Evolutionary conservation across 2,888 invertebrate genomes (phyloP).

Genomic region (Nemurella pictetii): DNA sequence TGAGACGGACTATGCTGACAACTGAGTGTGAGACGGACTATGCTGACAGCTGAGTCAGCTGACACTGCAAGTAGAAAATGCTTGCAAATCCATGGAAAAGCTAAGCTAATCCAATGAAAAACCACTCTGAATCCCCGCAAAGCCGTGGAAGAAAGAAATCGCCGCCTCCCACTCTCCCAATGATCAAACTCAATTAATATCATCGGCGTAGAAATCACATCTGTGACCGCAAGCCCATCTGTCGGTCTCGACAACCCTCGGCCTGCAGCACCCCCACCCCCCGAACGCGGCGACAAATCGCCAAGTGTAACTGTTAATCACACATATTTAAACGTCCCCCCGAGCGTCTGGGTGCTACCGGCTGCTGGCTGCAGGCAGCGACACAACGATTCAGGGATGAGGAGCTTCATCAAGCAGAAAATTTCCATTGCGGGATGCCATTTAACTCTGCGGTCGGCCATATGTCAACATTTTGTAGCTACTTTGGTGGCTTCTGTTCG

Average conservation of each 20-base stretch:
- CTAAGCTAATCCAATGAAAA: too few species aligned
- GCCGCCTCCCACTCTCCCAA: not conserved
- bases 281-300: not conserved
- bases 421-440: not conserved
- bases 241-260: not conserved
- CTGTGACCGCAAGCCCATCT: not conserved
- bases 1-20: too few species aligned
- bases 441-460: not conserved
- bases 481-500: too few species aligned
- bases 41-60: too few species aligned
- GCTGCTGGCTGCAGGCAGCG: not conserved
- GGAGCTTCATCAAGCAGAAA: not conserved
- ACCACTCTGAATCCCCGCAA: too few species aligned
- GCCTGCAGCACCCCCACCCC: not conserved
- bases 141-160: not conserved
- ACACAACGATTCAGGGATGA: not conserved
- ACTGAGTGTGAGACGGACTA: too few species aligned
- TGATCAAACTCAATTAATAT: not conserved
- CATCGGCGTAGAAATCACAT: not conserved
- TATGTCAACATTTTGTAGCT: not conserved
- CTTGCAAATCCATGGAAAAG: too few species aligned
- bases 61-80: too few species aligned
- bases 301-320: not conserved
- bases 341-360: too few species aligned
- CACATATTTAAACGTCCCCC: not conserved